Conservation (phyloP, 2,797 vertebrate genomes). For the Kryptopterus vitreolus region DNA sequence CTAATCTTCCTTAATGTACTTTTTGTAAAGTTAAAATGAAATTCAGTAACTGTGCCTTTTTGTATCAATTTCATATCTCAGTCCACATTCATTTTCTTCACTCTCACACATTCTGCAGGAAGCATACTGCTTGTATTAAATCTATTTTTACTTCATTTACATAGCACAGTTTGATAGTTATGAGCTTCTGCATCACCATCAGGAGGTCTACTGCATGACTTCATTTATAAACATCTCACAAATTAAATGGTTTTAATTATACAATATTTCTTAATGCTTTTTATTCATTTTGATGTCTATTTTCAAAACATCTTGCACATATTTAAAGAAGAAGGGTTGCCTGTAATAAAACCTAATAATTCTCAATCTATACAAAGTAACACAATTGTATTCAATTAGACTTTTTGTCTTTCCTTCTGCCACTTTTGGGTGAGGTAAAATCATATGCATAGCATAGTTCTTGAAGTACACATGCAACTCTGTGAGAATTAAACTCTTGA, state of each 20-base stretch:
- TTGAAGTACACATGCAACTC: not conserved
- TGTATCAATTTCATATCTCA: not conserved
- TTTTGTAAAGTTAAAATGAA: not conserved
- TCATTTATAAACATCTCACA: constrained; percentile 14
- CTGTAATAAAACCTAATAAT: not conserved
- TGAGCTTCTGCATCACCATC: constrained; percentile 13
- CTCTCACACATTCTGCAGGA: not conserved
- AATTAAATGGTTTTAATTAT: constrained; percentile 12
- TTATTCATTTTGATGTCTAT: not conserved
- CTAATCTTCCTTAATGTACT: not conserved
- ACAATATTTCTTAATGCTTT: constrained; percentile 8
- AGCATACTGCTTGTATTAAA: not conserved
- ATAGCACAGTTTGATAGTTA: not conserved
- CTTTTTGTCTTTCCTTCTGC: not conserved
- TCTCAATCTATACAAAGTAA: too few species aligned
- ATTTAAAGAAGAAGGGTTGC: not conserved
- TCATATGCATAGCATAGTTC: not conserved
- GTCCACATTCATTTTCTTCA: not conserved
- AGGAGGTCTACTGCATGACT: constrained; percentile 14
- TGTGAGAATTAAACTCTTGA: not conserved
- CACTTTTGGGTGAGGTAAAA: not conserved
- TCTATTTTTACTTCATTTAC: constrained; percentile 2
- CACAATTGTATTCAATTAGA: not conserved
- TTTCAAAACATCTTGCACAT: not conserved
- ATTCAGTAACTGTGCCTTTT: not conserved